These are phyloP conservation scores for Drosophila willistoni DNA, from an alignment of 1,140 invertebrate species.

Conservation along the genomic window DNA sequence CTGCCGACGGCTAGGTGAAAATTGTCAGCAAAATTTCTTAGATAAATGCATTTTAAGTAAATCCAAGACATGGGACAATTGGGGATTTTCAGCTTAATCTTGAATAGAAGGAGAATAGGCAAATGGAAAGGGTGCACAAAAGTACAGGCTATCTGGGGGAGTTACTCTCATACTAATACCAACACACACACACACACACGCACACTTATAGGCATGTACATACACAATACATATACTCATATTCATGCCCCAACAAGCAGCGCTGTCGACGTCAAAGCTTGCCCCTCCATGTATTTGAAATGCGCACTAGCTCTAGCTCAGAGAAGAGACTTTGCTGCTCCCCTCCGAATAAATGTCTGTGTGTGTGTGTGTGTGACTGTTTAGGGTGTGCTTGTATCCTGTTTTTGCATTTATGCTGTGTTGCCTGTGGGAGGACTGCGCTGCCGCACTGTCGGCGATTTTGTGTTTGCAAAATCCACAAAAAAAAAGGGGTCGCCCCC, in stretches of 20 bases:
- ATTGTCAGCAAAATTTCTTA: constrained; percentile 11
- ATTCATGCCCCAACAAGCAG: constrained; percentile 54
- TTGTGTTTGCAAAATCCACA: constrained; percentile 73
- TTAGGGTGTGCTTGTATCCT: constrained; percentile 33
- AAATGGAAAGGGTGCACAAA: neutral
- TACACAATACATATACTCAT: neutral
- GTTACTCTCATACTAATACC: constrained; percentile 31
- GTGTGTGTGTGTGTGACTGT: constrained; percentile 16
- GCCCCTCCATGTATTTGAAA: constrained; percentile 79
- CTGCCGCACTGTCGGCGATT: constrained; percentile 59
- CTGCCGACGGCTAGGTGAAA: constrained; percentile 9
- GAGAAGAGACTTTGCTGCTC: constrained; percentile 46
- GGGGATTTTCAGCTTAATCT: constrained; percentile 16
- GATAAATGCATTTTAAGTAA: constrained; percentile 31
- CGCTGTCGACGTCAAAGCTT: constrained; percentile 44
- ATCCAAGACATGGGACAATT: constrained; percentile 8
- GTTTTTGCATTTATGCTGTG: constrained; percentile 32
- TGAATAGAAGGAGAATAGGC: neutral
- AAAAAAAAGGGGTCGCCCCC: constrained; percentile 16
- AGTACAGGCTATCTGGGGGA: constrained; percentile 19
- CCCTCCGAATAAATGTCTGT: constrained; percentile 34
- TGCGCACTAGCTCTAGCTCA: constrained; percentile 82
- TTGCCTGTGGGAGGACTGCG: constrained; percentile 43
- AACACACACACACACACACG: constrained; percentile 11
- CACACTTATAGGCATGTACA: neutral